These are phyloP conservation scores for Lepus europaeus DNA, from an alignment of 2,113 vertebrate genomes.

Conservation along the genomic window DNA sequence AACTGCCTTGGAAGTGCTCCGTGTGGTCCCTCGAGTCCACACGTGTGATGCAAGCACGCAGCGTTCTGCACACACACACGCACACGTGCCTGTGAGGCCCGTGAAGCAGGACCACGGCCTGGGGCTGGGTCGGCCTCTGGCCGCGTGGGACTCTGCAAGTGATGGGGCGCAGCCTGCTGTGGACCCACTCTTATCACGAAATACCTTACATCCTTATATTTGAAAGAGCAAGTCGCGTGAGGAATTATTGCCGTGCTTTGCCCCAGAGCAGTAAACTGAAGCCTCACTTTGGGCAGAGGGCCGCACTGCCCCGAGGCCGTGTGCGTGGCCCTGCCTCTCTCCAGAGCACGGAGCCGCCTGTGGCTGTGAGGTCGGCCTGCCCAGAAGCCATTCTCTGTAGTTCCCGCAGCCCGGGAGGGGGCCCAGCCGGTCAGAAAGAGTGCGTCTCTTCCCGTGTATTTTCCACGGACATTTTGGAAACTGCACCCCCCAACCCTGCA, in stretches of 20 bases:
- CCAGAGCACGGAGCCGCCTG: neutral
- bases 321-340: neutral
- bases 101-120: rapidly evolving
- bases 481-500: too few relatives aligned
- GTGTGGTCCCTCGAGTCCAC: neutral
- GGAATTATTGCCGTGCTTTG: neutral
- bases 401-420: neutral
- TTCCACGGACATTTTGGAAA: too few relatives aligned
- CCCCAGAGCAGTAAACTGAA: constrained; percentile 13
- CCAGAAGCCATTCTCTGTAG: neutral
- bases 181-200: neutral
- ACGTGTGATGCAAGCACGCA: rapidly evolving
- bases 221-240: neutral
- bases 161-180: too few relatives aligned
- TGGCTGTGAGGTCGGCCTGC: too few relatives aligned
- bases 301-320: neutral
- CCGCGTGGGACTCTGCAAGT: neutral
- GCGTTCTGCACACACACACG: rapidly evolving
- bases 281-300: neutral
- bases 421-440: too few relatives aligned
- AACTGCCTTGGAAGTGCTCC: neutral
- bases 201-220: neutral
- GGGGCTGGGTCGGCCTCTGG: rapidly evolving
- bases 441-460: too few relatives aligned
- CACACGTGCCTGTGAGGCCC: rapidly evolving